phyloP scores from a whole-genome alignment of 2,888 invertebrate species.

The Halocaridina rubra region DNA sequence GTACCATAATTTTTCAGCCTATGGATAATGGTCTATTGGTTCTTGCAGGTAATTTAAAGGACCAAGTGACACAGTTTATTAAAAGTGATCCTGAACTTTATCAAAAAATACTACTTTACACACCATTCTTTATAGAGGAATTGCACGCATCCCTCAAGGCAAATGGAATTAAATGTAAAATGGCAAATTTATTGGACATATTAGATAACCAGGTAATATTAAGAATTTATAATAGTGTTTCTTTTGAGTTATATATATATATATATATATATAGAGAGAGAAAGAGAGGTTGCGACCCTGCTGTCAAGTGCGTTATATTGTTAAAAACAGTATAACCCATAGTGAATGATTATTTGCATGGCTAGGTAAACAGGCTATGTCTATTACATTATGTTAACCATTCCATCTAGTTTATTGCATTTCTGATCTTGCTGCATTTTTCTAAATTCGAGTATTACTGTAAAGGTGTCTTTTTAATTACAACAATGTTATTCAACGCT shows the following conservation, averaged over 20 bases:
- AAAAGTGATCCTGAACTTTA: slow-evolving; percentile 68
- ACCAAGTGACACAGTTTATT: slow-evolving; percentile 66
- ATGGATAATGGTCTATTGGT: too few relatives aligned
- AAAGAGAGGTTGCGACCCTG: too few relatives aligned
- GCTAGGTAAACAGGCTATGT: not conserved
- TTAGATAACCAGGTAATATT: slow-evolving; percentile 72
- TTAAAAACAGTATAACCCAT: too few relatives aligned
- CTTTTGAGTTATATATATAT: not conserved
- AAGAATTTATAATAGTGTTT: not conserved
- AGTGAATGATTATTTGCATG: too few relatives aligned
- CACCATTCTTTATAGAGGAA: slow-evolving; percentile 71
- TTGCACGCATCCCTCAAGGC: slow-evolving; percentile 69
- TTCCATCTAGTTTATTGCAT: too few relatives aligned
- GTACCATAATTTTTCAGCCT: too few relatives aligned
- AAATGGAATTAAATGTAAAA: slow-evolving; percentile 70
- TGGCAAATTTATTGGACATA: slow-evolving; percentile 70
- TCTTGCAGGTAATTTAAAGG: slow-evolving; percentile 63
- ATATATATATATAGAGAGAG: not conserved
- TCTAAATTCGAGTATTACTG: too few relatives aligned
- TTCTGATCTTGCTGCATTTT: too few relatives aligned
- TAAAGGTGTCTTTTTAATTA: too few relatives aligned
- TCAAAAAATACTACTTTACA: slow-evolving; percentile 70
- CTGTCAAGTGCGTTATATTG: too few relatives aligned
- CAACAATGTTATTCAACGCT: too few relatives aligned
- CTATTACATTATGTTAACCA: not conserved